These are phyloP conservation scores for Tetranychus piercei DNA, from an alignment of 2,888 invertebrate species.

Conservation along the genomic window DNA sequence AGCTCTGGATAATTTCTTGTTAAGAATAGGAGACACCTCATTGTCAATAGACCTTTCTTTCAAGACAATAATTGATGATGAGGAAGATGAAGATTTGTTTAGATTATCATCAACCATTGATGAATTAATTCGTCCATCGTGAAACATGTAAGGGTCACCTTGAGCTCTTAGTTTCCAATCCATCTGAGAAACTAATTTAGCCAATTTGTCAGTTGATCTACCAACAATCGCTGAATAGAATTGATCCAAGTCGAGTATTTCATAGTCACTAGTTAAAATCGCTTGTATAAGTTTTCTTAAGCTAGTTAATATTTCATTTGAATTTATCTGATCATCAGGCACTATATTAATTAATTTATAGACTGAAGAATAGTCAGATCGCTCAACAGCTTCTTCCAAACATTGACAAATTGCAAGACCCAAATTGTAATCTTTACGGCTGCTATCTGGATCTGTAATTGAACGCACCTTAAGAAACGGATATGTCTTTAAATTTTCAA, in stretches of 20 bases:
- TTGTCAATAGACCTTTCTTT: neutral
- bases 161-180: slow-evolving; percentile 2
- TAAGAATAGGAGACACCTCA: neutral
- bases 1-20: neutral
- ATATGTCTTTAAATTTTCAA: neutral
- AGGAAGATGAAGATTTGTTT: neutral
- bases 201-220: neutral
- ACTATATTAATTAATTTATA: slow-evolving; percentile 13
- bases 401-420: neutral
- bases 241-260: neutral
- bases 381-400: neutral
- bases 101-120: neutral
- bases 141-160: neutral
- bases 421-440: neutral
- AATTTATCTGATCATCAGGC: slow-evolving; percentile 16
- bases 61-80: neutral
- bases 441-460: neutral
- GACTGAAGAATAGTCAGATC: neutral
- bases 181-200: neutral
- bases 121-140: neutral
- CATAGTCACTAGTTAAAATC: neutral
- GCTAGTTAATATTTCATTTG: slow-evolving; percentile 5
- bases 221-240: slow-evolving; percentile 13
- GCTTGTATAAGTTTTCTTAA: slow-evolving; percentile 11
- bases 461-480: neutral